These are phyloP conservation scores for Drosophila niveifrons DNA, from an alignment of 2,888 invertebrate genomes.

Conservation along the genomic window DNA sequence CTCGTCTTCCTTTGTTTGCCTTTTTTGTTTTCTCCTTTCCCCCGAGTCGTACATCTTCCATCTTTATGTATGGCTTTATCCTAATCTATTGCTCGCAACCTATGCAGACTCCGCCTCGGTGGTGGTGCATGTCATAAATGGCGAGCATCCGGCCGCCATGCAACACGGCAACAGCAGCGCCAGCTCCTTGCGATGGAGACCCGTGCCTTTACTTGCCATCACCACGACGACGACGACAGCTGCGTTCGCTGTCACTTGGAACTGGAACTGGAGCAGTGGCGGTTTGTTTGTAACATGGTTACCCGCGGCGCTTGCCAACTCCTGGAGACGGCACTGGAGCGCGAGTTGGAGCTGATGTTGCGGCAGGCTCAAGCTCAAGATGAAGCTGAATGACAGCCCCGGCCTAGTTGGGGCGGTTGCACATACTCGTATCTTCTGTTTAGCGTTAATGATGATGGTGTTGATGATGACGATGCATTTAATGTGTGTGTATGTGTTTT, in stretches of 20 bases:
- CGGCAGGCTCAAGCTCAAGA: conserved; percentile 21
- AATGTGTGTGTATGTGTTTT: conserved; percentile 64
- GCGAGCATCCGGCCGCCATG: conserved; percentile 89
- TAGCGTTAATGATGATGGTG: conserved; percentile 57
- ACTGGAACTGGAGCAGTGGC: conserved; percentile 52
- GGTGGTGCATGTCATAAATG: conserved; percentile 93
- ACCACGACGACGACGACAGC: conserved; percentile 64
- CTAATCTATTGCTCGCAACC: conserved; percentile 28
- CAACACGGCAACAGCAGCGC: conserved; percentile 86
- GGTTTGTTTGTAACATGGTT: conserved; percentile 32
- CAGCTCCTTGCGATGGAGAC: conserved; percentile 71
- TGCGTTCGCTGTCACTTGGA: conserved; percentile 67
- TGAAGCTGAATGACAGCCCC: conserved; percentile 55
- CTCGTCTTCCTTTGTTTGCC: background rate
- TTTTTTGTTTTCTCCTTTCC: background rate
- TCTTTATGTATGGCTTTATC: conserved; percentile 19
- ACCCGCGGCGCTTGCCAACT: conserved; percentile 38
- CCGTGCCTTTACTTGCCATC: conserved; percentile 73
- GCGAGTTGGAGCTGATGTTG: conserved; percentile 53
- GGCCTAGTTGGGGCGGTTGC: conserved; percentile 75
- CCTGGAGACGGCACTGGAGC: conserved; percentile 31
- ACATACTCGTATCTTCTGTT: conserved; percentile 49
- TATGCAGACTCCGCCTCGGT: conserved; percentile 91
- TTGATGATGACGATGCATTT: conserved; percentile 62
- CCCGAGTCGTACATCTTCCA: background rate